Evolutionary conservation across 1,140 invertebrate genomes (phyloP).

Genomic region (Dufourea novaeangliae): DNA sequence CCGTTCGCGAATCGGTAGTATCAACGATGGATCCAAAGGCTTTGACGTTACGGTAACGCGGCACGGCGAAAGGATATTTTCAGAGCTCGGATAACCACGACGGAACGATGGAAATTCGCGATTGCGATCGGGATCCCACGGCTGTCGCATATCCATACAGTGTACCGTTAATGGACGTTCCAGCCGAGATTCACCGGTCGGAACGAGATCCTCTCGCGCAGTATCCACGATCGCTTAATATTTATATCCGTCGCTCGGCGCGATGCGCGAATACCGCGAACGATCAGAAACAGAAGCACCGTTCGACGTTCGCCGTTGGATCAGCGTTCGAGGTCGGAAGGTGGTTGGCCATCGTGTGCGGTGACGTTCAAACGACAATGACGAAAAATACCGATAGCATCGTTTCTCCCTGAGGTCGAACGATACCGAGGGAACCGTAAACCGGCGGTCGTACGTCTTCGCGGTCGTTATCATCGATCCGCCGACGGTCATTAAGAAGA

Average conservation of each 20-base stretch:
- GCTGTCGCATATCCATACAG: neutral
- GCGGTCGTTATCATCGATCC: conserved; percentile 24
- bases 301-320: neutral
- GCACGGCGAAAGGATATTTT: too few relatives aligned
- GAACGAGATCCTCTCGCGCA: neutral
- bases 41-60: too few relatives aligned
- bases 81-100: neutral
- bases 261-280: neutral
- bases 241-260: neutral
- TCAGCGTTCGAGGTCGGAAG: neutral
- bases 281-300: conserved; percentile 4
- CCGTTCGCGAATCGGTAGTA: too few relatives aligned
- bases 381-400: neutral
- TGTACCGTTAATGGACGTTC: conserved; percentile 31
- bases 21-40: too few relatives aligned
- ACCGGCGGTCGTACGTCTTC: neutral
- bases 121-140: conserved; percentile 18
- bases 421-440: neutral
- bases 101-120: neutral
- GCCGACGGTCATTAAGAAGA: conserved; percentile 15
- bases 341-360: too few relatives aligned
- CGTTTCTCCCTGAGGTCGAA: too few relatives aligned
- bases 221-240: conserved; percentile 2
- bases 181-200: neutral
- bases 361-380: too few relatives aligned